Percentiles rank a stretch among this genome's conserved stretches.
phyloP scores from a whole-genome alignment of 2,113 vertebrate genomes.

The Solenodon paradoxus region DNA sequence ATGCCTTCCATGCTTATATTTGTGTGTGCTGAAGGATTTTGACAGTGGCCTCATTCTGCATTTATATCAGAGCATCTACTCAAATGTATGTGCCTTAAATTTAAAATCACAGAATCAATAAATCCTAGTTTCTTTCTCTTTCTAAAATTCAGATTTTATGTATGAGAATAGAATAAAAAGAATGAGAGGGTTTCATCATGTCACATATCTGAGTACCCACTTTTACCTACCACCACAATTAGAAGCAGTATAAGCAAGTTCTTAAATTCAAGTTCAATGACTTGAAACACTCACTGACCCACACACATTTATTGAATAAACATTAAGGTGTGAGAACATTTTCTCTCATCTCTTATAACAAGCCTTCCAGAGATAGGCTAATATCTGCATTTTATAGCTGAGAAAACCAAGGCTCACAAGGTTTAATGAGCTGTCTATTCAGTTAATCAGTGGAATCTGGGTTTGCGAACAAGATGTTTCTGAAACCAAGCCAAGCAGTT shows the following conservation, averaged over 20 bases:
- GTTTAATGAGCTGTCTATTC: slow-evolving; percentile 10
- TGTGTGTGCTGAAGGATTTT: neutral
- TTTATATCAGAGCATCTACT: neutral
- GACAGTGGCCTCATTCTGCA: neutral
- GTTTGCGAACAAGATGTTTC: neutral
- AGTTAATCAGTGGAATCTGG: neutral
- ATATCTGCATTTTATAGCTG: neutral
- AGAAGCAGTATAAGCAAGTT: neutral
- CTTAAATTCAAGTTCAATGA: neutral
- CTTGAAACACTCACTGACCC: neutral
- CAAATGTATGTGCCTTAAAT: neutral
- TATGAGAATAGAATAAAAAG: neutral
- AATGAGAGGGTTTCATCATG: neutral
- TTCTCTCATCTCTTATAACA: neutral
- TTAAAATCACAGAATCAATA: slow-evolving; percentile 3
- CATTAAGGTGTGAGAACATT: neutral
- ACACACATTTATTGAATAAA: neutral
- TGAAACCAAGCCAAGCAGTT: neutral
- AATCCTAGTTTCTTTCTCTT: neutral
- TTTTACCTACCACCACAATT: neutral
- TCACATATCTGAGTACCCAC: neutral
- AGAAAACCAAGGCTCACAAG: neutral
- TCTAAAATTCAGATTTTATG: neutral
- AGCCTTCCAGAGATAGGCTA: neutral
- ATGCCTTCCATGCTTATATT: neutral